Evolutionary conservation across 2,888 invertebrate species (phyloP), one percentile per base, ranked within the genome.

Genomic region (Temnothorax unifasciatus): DNA sequence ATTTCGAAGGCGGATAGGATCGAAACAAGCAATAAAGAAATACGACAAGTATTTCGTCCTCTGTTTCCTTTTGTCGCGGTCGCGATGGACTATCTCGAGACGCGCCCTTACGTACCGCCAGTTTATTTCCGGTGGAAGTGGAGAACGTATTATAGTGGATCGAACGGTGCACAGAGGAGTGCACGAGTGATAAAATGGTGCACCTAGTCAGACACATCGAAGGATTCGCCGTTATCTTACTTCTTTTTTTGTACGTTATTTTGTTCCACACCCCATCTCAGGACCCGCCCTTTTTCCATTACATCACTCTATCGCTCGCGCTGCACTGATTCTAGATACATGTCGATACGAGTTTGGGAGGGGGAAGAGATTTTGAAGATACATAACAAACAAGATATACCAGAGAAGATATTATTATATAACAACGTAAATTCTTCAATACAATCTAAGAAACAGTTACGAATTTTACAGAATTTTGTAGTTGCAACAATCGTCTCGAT

Each of bases 181-280:
- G 38, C 25, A 87, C 85, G 73, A 84, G 83, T 84, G 88, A 86
- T 87, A 86, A 89, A 89, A 89, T 84, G 85, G 75, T 83, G 74
- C 54, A 57, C 61, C 57, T 77, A 83, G 82, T 74, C 79, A 69
- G 79, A 84, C 85, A 84, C 82, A 76, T 83, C 54, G 84, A 50
- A 73, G 61, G 59, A 66, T 82, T 83, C 75, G 47, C 38, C 34
- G 25, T 71, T 59, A 57, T 34, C 50, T 64, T 47, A 25, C 47
- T 79, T 5, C 57, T 18, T 71, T 59, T 59, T 63, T 38, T 38
- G 29, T 61, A 50, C 8, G 21, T 38, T 63, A 63, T 75, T 79
- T 57, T 71, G 57, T 79, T 71, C 71, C 13, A 13, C 44, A 59
- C n/a, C 41, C 34, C 21, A 71, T 59, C 59, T 79, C 59, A 38